Percentiles rank a stretch among this genome's conserved stretches.
Evolutionary conservation across 2,797 vertebrate species (phyloP).

Genomic region (Lacerta viridis): DNA sequence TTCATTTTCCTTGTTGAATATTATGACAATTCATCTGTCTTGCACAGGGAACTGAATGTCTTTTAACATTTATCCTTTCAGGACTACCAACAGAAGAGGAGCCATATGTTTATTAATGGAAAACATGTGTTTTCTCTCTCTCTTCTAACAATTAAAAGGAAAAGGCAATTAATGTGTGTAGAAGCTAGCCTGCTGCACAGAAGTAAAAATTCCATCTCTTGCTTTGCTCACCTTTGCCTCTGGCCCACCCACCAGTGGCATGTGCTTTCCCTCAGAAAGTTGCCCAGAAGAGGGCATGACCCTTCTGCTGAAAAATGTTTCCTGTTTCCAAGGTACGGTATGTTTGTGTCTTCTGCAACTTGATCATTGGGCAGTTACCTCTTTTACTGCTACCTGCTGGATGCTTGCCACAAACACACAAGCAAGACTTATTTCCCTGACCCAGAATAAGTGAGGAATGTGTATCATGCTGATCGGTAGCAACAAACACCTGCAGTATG

Average conservation of each 20-base stretch:
- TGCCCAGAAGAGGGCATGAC: no score
- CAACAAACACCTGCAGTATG: neutral
- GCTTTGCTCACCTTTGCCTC: no score
- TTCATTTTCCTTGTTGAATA: conserved; percentile 67
- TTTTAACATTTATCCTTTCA: conserved; percentile 43
- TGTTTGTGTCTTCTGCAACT: neutral
- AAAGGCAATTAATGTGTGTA: neutral
- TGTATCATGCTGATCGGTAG: neutral
- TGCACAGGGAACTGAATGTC: conserved; percentile 73
- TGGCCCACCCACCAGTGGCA: no score
- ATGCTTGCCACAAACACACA: neutral
- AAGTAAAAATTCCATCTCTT: no score
- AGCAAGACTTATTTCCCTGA: neutral
- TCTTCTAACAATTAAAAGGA: neutral
- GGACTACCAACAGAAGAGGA: neutral
- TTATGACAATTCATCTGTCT: conserved; percentile 74
- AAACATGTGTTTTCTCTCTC: neutral
- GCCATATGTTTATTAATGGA: neutral
- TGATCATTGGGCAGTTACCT: neutral
- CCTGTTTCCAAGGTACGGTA: neutral
- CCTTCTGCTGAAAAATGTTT: no score
- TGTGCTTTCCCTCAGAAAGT: no score
- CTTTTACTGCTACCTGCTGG: neutral
- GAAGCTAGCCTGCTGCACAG: neutral
- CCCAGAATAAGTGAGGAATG: neutral